Base-by-base conservation (phyloP, 2,113 vertebrate genomes). In the Okapia johnstoni region DNA sequence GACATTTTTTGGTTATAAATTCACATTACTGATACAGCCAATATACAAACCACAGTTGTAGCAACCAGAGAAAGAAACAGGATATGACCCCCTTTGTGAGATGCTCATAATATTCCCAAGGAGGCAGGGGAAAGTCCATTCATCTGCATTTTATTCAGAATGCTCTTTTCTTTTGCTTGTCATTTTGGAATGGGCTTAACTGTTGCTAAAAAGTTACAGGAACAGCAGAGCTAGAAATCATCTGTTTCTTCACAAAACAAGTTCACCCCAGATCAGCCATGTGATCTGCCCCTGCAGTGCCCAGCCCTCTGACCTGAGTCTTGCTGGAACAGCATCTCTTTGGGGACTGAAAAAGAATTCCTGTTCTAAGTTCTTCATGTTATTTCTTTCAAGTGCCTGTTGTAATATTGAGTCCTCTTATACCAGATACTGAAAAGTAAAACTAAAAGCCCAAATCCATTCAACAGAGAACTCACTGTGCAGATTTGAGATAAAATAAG, bases 51-150 rank as follows among this genome's bases (percentile, higher is more conserved):
- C 88, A 52, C 97, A 96, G 95, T 98, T 98, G 96, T 94, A 94
- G 97, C 98, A 97, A 97, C 95, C 77, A 84, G 96, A 95, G 93
- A 83, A 86, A 95, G 96, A 97, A 98, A 98, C 97, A 98, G 97
- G 96, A 97, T 97, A 61, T 96, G 97, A 96, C 40, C 93, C 93
- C 80, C 79, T 98, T 96, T 94, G 94, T 93, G 73, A 95, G 95
- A 97, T 86, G 93, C 93, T 96, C 79, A 70, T 91, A 90, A 79
- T 96, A 97, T 93, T 97, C 88, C 96, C 90, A 96, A 92, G 77
- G 96, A 97, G 86, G 70, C 94, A 84, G 85, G 85, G n/a, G 52
- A 79, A 90, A 33, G 80, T 70, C 61, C 85, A 86, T 96, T 93
- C 88, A 70, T 95, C 85, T 95, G 85, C 48, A 92, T n/a, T 91